phyloP scores from a whole-genome alignment of 23 tunicate species.

The Clavelina lepadiformis region DNA sequence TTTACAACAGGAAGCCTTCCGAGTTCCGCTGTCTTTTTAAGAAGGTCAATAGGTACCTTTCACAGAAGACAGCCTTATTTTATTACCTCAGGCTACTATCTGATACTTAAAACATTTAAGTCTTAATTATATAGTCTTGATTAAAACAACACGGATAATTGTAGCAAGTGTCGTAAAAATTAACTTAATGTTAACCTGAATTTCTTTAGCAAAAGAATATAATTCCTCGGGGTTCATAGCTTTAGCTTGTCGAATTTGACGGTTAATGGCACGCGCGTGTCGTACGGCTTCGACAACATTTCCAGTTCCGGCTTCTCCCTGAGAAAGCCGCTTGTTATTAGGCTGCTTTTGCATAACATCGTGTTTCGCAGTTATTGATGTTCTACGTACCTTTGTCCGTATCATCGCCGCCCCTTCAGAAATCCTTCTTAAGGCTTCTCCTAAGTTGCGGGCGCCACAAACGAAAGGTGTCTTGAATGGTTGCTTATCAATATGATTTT shows the following conservation, averaged over 20 bases:
- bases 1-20: conserved; percentile 85
- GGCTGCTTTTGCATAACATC: neutral
- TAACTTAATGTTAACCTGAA: conserved; percentile 60
- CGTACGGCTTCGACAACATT: conserved; percentile 88
- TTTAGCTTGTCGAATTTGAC: conserved; percentile 60
- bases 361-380: neutral
- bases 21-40: conserved; percentile 53
- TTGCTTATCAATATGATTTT: conserved; percentile 61
- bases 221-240: conserved; percentile 51
- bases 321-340: neutral
- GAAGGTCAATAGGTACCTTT: conserved; percentile 67
- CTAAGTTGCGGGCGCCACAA: conserved; percentile 81
- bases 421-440: conserved; percentile 85
- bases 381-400: conserved; percentile 55
- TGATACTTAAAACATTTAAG: too few relatives aligned
- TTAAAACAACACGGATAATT: too few relatives aligned
- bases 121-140: too few relatives aligned
- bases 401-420: conserved; percentile 92
- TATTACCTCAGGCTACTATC: neutral
- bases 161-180: too few relatives aligned
- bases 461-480: conserved; percentile 81
- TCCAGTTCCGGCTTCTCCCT: conserved; percentile 95
- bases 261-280: conserved; percentile 77
- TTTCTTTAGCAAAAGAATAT: conserved; percentile 67
- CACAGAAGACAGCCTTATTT: neutral